Base-by-base conservation (phyloP, 2,888 invertebrate species). In the Lordiphosa fenestrarum region DNA sequence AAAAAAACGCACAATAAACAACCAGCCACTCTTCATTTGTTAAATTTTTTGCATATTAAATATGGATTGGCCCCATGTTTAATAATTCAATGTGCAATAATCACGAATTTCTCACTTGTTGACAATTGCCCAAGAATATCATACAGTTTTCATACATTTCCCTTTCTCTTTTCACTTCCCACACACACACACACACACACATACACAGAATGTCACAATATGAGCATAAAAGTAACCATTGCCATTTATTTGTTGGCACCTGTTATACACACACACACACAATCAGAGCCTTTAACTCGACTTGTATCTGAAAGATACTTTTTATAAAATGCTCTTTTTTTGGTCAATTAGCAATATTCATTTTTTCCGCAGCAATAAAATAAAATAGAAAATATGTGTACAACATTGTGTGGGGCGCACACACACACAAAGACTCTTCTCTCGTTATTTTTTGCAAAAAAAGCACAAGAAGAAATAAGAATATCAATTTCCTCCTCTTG, bases 401-500 rank as follows among this genome's bases (percentile, higher is more conserved):
- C 84, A 70, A 71, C 78, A 77, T 69, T 84, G 68, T 77, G 62
- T 71, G 51, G 56, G 64, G 66, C 63, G 71, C 59, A 53, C 50
- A 13, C 37, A 58, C 61, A 52, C 41, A 39, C 36, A 48, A 37
- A 53, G 15, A 39, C 44, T 44, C 23, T 38, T 19, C 49, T 40
- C 44, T 42, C 38, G 39, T 13, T 36, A 49, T 50, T 56, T 54
- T 48, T 49, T 71, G 74, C 71, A 75, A 75, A 81, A 77, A 60
- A 71, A 66, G 72, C 75, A 75, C 80, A 75, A 81, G 81, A 60
- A 69, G 69, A 81, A 78, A 78, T 76, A 84, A 81, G 84, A 78
- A 78, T 78, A 78, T 84, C 77, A 84, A 84, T 78, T 81, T 78
- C 84, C 81, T 69, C 59, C 73, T 74, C 69, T 78, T 75, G 75